Base-by-base conservation (phyloP, 2,113 vertebrate genomes). In the Cyprinus carpio region DNA sequence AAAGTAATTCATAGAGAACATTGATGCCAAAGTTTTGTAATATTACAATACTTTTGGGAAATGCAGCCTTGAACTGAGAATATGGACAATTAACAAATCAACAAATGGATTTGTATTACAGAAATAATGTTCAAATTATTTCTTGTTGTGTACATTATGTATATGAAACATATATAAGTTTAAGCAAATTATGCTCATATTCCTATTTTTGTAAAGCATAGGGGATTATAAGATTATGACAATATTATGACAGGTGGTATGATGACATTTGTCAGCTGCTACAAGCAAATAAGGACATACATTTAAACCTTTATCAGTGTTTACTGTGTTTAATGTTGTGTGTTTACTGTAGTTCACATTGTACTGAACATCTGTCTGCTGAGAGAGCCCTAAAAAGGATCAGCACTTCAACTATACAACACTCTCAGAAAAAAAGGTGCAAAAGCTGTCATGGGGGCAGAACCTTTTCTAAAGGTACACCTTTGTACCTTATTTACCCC, bases 181-280 rank as follows among this genome's bases (percentile, higher is more conserved):
- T 20, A 69, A 2, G 7, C 18, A 23, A 71, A 40, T 40, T 4
- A 40, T 25, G 11, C 40, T 46, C 34, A 37, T 23, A n/a, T 8
- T 74, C 46, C 8, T 25, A n/a, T 46, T 40, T 15, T 5, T 46
- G 71, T 25, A 74, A 46, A 74, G 40, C 71, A 74, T 46, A 10
- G n/a, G n/a, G 34, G 67, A 71, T 71, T 71, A 71, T 71, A 34
- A 40, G 34, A 71, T 71, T 71, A 71, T 71, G 34, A 71, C 34
- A 40, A 31, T 69, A 69, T 34, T 69, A 74, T 5, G 1, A 11
- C 10, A 10, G 10, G 43, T 11, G 43, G 10, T 49, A 15, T 27
- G 12, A 75, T 75, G 37, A 46, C 43, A 75, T 75, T 11, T 75
- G 72, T 75, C 40, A 12, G 27, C n/a, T 43, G 10, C 43, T 43